Evolutionary conservation across 2,113 vertebrate genomes (phyloP).

Genomic region (Platichthys flesus): DNA sequence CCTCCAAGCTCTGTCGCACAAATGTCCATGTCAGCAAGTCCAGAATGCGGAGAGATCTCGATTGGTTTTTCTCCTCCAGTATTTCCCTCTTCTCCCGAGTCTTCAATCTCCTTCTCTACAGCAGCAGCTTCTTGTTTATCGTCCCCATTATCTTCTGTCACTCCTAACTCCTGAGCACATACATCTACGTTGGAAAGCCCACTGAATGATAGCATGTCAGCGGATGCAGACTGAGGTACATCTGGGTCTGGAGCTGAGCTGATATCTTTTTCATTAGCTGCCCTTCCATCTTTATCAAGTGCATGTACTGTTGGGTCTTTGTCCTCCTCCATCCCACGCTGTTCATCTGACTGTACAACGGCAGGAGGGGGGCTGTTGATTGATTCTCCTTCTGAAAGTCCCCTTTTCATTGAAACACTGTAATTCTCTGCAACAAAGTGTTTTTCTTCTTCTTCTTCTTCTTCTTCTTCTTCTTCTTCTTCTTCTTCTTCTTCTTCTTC

Average conservation of each 20-base stretch:
- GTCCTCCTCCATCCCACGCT: constrained; percentile 18
- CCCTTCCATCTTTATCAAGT: constrained; percentile 35
- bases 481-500: constrained; percentile 6
- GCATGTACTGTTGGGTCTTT: constrained; percentile 5
- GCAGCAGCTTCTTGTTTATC: constrained; percentile 8
- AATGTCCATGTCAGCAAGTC: constrained; percentile 38
- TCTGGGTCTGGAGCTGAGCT: constrained; percentile 31
- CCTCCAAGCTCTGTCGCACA: constrained; percentile 53
- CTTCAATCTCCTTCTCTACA: constrained; percentile 12
- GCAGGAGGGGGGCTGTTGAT: constrained; percentile 15
- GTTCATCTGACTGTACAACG: constrained; percentile 54
- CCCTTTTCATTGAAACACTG: constrained; percentile 3
- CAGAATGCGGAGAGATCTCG: constrained; percentile 20
- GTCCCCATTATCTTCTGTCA: constrained; percentile 4
- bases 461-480: no score
- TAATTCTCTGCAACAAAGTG: not conserved
- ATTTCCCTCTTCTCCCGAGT: constrained; percentile 15
- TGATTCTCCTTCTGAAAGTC: constrained; percentile 19
- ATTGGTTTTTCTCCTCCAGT: constrained; percentile 25
- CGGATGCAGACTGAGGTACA: constrained; percentile 36
- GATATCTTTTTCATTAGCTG: constrained; percentile 32
- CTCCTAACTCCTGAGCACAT: constrained; percentile 56
- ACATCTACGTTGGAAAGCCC: constrained; percentile 53
- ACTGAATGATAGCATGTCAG: constrained; percentile 19
- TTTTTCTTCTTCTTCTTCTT: not conserved